Conservation (phyloP, 2,888 invertebrate genomes). For the Andrena fulva region DNA sequence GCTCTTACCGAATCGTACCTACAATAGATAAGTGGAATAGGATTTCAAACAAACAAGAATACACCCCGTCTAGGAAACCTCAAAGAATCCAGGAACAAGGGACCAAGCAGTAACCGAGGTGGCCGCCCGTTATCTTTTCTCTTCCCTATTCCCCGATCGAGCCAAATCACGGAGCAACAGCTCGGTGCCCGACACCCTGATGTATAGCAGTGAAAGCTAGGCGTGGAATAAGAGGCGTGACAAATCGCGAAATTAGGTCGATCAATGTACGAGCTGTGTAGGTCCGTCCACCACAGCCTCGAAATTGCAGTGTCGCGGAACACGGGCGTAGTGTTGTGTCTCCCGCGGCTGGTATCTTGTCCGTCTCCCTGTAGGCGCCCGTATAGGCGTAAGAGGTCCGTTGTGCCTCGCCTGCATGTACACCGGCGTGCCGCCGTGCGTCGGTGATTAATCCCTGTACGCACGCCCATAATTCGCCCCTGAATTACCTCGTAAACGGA, state of each 20-base stretch:
- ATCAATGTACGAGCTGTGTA: slow-evolving; percentile 66
- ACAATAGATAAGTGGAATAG: no score
- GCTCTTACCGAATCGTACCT: no score
- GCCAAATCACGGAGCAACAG: slow-evolving; percentile 27
- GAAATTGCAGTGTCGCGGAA: slow-evolving; percentile 44
- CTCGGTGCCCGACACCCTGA: slow-evolving; percentile 71
- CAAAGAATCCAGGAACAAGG: background rate
- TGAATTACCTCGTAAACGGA: slow-evolving; percentile 72
- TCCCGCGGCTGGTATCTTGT: slow-evolving; percentile 25
- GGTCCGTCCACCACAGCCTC: slow-evolving; percentile 57
- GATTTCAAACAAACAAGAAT: no score
- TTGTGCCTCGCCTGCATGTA: slow-evolving; percentile 29
- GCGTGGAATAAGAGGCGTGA: slow-evolving; percentile 79
- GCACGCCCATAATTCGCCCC: slow-evolving; percentile 74
- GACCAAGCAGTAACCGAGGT: background rate
- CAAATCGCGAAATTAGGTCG: slow-evolving; percentile 79
- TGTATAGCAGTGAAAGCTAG: slow-evolving; percentile 78
- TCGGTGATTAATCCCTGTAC: slow-evolving; percentile 69
- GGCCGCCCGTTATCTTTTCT: background rate
- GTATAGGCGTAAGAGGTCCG: slow-evolving; percentile 39
- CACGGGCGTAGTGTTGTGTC: slow-evolving; percentile 33
- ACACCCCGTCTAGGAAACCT: background rate
- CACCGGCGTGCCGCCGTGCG: slow-evolving; percentile 25
- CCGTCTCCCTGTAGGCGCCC: slow-evolving; percentile 29
- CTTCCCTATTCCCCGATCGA: slow-evolving; percentile 13